phyloP scores from a whole-genome alignment of 1,140 invertebrate species.

The Lasioglossum albipes region DNA sequence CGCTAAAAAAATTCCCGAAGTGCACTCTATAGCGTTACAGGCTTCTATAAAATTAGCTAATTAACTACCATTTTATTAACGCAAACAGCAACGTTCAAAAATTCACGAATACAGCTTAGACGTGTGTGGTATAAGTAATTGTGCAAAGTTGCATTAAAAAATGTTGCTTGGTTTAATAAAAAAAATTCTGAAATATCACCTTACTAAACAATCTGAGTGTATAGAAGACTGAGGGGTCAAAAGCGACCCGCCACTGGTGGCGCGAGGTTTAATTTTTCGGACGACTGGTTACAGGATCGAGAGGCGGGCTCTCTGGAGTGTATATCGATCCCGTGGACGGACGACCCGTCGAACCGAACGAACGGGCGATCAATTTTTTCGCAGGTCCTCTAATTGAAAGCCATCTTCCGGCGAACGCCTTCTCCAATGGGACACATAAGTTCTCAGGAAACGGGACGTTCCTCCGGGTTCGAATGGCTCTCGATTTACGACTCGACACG shows the following conservation, averaged over 20 bases:
- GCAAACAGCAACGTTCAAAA: too few relatives aligned
- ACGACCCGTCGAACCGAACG: constrained; percentile 21
- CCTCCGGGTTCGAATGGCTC: not conserved
- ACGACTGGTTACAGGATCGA: not conserved
- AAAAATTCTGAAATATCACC: too few relatives aligned
- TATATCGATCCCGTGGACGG: not conserved
- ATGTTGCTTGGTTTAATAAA: too few relatives aligned
- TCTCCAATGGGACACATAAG: constrained; percentile 18
- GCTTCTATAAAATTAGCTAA: too few relatives aligned
- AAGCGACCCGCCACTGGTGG: not conserved
- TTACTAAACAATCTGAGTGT: too few relatives aligned
- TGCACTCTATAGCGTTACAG: too few relatives aligned
- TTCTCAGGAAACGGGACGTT: not conserved
- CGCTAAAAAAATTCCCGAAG: too few relatives aligned
- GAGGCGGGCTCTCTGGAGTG: not conserved
- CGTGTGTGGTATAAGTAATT: too few relatives aligned
- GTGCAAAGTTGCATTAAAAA: too few relatives aligned
- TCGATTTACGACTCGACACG: constrained; percentile 9
- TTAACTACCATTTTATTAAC: too few relatives aligned
- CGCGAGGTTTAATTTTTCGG: constrained; percentile 10
- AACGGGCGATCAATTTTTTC: constrained; percentile 21
- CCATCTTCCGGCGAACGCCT: not conserved
- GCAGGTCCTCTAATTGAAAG: constrained; percentile 18
- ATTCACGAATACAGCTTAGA: too few relatives aligned
- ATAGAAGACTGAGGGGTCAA: too few relatives aligned